Conservation (phyloP, 2,113 vertebrate genomes). For the Cygnus atratus region DNA sequence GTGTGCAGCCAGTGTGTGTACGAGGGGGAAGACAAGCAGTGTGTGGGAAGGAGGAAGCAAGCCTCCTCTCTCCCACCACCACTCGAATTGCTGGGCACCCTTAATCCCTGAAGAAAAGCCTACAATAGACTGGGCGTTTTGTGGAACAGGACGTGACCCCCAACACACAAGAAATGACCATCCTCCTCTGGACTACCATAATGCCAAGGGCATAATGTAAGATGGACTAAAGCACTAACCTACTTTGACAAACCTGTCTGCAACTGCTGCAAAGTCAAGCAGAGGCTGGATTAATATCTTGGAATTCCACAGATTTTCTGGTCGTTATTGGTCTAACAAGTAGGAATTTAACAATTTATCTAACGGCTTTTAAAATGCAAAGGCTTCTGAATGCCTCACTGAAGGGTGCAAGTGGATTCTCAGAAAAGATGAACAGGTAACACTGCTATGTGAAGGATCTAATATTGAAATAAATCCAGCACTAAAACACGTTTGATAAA, state of each 20-base stretch:
- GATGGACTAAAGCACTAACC: not conserved
- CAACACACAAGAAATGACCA: not conserved
- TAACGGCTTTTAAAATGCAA: not conserved
- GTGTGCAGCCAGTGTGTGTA: no score
- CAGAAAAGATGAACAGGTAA: not conserved
- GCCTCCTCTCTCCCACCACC: not conserved
- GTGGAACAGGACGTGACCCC: not conserved
- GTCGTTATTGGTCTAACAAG: not conserved
- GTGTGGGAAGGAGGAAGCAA: not conserved
- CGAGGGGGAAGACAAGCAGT: not conserved
- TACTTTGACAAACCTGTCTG: conserved; percentile 3
- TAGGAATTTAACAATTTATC: not conserved
- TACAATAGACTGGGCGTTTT: not conserved
- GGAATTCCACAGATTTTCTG: not conserved
- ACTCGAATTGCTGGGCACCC: not conserved
- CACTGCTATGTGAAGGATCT: not conserved
- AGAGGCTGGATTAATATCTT: not conserved
- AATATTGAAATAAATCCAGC: not conserved
- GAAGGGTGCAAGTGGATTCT: not conserved
- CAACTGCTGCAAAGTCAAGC: not conserved
- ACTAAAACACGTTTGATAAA: not conserved
- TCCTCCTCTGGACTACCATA: not conserved
- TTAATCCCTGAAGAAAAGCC: not conserved
- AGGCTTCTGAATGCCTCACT: not conserved
- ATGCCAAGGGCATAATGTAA: not conserved